These are phyloP conservation scores for Microcebus tavaratra DNA, from an alignment of 2,113 vertebrate genomes.

Conservation along the genomic window DNA sequence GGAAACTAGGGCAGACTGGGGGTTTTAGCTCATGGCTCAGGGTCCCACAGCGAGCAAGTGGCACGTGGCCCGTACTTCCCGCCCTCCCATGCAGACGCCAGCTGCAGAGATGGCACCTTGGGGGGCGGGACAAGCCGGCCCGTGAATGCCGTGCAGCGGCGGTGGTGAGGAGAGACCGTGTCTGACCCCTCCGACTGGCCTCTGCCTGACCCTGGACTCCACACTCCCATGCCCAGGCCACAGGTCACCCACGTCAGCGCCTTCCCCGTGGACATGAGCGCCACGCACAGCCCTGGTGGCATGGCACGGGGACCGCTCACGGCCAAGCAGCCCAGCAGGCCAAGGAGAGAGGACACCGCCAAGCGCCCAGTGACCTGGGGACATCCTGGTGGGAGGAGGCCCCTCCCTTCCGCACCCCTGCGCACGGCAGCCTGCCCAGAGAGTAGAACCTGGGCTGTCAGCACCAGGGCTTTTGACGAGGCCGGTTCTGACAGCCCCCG, in stretches of 20 bases:
- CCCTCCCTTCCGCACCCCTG: too few relatives aligned
- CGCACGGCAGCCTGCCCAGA: fast-evolving
- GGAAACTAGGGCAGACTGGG: neutral
- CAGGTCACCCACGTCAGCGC: fast-evolving
- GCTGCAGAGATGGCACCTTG: fast-evolving
- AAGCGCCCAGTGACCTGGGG: fast-evolving
- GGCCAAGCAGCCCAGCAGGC: too few relatives aligned
- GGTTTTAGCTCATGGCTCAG: fast-evolving
- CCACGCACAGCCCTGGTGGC: fast-evolving
- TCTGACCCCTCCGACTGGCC: fast-evolving
- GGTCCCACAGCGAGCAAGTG: fast-evolving
- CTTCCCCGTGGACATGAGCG: fast-evolving
- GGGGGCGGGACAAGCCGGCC: fast-evolving
- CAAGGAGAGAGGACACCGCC: neutral
- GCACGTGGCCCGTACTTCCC: fast-evolving
- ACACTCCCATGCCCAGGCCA: fast-evolving
- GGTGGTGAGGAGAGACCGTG: fast-evolving
- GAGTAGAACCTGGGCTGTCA: neutral
- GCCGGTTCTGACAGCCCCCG: neutral
- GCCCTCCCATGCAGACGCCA: fast-evolving
- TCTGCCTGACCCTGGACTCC: fast-evolving
- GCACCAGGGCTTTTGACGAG: neutral
- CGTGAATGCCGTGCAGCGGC: fast-evolving
- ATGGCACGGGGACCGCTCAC: neutral
- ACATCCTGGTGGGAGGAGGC: fast-evolving